A percentile compares a stretch with the other conserved stretches of the same genome.
Conservation (phyloP, 2,888 invertebrate genomes). For the Myathropa florea region DNA sequence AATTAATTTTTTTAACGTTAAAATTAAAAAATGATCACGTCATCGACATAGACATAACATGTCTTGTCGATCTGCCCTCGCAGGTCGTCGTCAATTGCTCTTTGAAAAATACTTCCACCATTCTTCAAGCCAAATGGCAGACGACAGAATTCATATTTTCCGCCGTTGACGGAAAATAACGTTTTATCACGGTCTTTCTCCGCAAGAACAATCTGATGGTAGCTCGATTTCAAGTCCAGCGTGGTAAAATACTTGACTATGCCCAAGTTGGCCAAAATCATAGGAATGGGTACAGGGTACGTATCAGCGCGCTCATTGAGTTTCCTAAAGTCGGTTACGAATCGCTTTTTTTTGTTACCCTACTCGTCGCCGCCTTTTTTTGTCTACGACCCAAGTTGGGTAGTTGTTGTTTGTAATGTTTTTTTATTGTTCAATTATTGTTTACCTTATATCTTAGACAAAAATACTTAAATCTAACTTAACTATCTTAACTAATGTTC, state of each 20-base stretch:
- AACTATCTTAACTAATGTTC: too few relatives aligned
- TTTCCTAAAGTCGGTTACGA: slow-evolving; percentile 78
- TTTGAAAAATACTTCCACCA: slow-evolving; percentile 77
- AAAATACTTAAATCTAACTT: too few relatives aligned
- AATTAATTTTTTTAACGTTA: too few relatives aligned
- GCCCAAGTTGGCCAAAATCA: slow-evolving; percentile 77
- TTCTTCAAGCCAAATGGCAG: slow-evolving; percentile 79
- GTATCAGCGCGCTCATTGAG: slow-evolving; percentile 77
- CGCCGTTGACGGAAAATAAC: slow-evolving; percentile 75
- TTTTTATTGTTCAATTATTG: too few relatives aligned
- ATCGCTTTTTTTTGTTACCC: slow-evolving; percentile 74
- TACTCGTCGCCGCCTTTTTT: slow-evolving; percentile 75
- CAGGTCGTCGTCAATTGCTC: slow-evolving; percentile 39
- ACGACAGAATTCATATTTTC: slow-evolving; percentile 74
- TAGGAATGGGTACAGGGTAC: slow-evolving; percentile 76
- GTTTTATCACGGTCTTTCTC: slow-evolving; percentile 75
- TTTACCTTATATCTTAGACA: too few relatives aligned
- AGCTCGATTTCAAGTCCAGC: slow-evolving; percentile 77
- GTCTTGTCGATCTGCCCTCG: slow-evolving; percentile 30
- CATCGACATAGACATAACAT: slow-evolving; percentile 48
- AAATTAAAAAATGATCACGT: too few relatives aligned
- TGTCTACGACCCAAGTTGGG: too few relatives aligned
- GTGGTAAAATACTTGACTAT: slow-evolving; percentile 77
- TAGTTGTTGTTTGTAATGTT: too few relatives aligned
- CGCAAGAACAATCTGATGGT: slow-evolving; percentile 76